Base-by-base conservation (phyloP, 2,797 vertebrate species). In the Arctocebus calabarensis region DNA sequence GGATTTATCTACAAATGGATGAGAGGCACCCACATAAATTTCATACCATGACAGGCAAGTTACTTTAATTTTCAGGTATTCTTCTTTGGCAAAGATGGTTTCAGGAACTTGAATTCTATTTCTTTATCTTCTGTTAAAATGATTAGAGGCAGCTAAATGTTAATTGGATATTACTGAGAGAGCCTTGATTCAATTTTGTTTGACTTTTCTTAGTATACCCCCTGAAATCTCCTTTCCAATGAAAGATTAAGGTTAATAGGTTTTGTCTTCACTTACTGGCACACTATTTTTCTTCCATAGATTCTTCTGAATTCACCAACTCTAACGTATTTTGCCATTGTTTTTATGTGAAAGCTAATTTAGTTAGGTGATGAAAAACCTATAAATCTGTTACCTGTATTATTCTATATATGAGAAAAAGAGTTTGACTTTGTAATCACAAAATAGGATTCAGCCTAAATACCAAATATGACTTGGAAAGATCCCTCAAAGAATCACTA, bases 131-230 rank as follows among this genome's bases (percentile, higher is more conserved):
- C 96, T 83, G 64, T 74, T 85, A 96, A 96, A 79, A 57, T 81
- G 11, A 55, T 97, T 89, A 62, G 88, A 62, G 20, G 25, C 55
- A 81, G 29, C 78, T 94, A 74, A 89, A n/a, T 77, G 82, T 94
- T 92, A 61, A 84, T 34, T 94, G n/a, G 23, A 13, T 70, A 86
- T 79, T 97, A 89, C 86, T 45, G 97, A 96, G n/a, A 78, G 48
- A 92, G 9, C 4, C 11, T 82, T 85, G 91, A 74, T 95, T 96
- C 83, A 86, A 84, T 81, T 94, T 87, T 87, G 91, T 95, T 25
- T 83, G 57, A 55, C 59, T 96, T 94, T 97, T 95, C 85, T 94
- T 11, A 84, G 34, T 32, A 90, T 61, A 71, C 19, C 23, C 90
- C 87, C n/a, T 34, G 14, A 92, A 96, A 92, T 25, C 88, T 95